These are phyloP conservation scores for Diachasmimorpha longicaudata DNA, from an alignment of 1,140 invertebrate genomes.

Conservation along the genomic window DNA sequence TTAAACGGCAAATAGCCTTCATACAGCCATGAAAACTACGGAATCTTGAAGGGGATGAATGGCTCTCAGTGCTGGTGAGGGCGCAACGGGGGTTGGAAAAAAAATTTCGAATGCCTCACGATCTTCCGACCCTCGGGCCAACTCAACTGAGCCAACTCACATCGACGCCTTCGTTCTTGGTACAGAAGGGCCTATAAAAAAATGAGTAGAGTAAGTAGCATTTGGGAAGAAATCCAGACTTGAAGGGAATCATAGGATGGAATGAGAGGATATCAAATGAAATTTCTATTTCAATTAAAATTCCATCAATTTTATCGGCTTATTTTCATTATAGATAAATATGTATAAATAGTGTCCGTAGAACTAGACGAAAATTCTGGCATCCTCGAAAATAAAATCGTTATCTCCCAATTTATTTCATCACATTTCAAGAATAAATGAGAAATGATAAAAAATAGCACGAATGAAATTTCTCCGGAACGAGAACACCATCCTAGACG, in stretches of 20 bases:
- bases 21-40: slow-evolving; percentile 16
- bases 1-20: slow-evolving; percentile 31
- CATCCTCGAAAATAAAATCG: too few species aligned
- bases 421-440: not conserved
- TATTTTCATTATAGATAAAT: too few species aligned
- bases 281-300: too few species aligned
- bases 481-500: not conserved
- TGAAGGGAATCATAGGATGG: too few species aligned
- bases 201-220: too few species aligned
- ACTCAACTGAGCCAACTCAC: not conserved
- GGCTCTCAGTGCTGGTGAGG: not conserved
- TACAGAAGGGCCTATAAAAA: too few species aligned
- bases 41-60: not conserved
- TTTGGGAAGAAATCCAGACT: too few species aligned
- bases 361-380: too few species aligned
- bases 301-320: too few species aligned
- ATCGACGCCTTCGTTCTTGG: not conserved
- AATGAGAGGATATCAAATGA: too few species aligned
- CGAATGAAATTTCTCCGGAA: not conserved
- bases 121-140: not conserved
- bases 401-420: not conserved
- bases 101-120: not conserved
- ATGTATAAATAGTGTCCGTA: too few species aligned
- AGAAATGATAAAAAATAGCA: not conserved
- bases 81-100: not conserved